Base-by-base conservation (phyloP, 35 echinoderm and acorn worm species). In the Lytechinus pictus region DNA sequence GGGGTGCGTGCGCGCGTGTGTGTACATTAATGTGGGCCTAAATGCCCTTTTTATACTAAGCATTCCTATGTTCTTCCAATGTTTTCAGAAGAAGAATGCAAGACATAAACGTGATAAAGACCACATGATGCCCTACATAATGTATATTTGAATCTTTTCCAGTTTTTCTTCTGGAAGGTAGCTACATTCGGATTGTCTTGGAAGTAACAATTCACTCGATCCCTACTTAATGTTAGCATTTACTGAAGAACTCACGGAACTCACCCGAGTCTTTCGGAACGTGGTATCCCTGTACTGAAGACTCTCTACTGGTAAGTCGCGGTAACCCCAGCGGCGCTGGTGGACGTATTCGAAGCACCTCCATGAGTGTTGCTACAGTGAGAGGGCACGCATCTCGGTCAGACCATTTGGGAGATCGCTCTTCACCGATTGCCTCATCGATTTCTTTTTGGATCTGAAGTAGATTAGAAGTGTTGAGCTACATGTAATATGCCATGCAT, bases 321-420 rank as follows among this genome's bases (percentile, higher is more conserved):
- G 79, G 94, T 16, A 95, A 9, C 27, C 94, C 58, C 16, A 71
- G 28, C 19, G 95, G 95, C n/a, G 57, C 27, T 51, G 60, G 44
- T 52, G 52, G 56, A 9, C 95, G 57, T 53, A 72, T 72, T 79
- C 95, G 95, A 29, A 44, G 54, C 21, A 86, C 52, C 52, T 96
- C 95, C 91, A 96, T 92, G 19, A 96, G 94, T 21, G 95, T 96
- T 28, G 95, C 95, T 33, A 86, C 29, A 8, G 91, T 96, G 90
- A 60, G 57, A 24, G 95, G 91, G 60, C 94, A 27, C 8, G 54
- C 10, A 14, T 71, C 89, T 57, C 55, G 54, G 61, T 96, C 95
- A 21, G 57, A 10, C 90, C 94, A 16, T 6, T 92, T 94, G 9
- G 95, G 95, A 0, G 60, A 54, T 96, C 91, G 89, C 71, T 91